Evolutionary conservation across 2,113 vertebrate species (phyloP).

Genomic region (Perca flavescens): DNA sequence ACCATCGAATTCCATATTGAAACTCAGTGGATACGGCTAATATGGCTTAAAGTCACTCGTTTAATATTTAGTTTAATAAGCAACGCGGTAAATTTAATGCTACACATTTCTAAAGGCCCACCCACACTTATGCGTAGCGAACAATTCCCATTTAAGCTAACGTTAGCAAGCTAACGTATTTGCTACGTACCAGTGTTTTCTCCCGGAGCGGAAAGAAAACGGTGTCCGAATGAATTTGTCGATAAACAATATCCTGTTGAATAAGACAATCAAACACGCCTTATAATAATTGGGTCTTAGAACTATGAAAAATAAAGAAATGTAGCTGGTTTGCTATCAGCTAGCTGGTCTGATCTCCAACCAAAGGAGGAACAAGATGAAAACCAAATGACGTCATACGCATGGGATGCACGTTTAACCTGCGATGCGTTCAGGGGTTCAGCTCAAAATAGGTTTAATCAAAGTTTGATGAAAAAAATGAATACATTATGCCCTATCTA

Average conservation of each 20-base stretch:
- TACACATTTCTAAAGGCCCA: constrained; percentile 38
- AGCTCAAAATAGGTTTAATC: too few relatives aligned
- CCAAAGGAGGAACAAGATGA: constrained; percentile 32
- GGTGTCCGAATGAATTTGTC: fast-evolving
- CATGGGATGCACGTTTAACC: background rate
- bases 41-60: fast-evolving
- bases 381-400: constrained; percentile 49
- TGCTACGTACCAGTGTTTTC: constrained; percentile 67
- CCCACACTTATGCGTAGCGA: constrained; percentile 8
- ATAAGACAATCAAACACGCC: background rate
- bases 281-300: background rate
- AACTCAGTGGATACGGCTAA: fast-evolving
- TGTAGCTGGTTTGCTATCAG: constrained; percentile 26
- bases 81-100: background rate
- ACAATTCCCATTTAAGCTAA: constrained; percentile 33
- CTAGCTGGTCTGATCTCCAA: constrained; percentile 14
- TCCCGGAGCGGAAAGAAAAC: constrained; percentile 28
- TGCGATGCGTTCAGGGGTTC: constrained; percentile 10
- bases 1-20: fast-evolving
- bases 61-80: fast-evolving
- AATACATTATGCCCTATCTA: too few relatives aligned
- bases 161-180: constrained; percentile 37
- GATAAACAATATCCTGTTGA: background rate
- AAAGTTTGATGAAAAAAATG: too few relatives aligned
- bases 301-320: background rate